Evolutionary conservation across 2,888 invertebrate species (phyloP).

Genomic region (Synergus itoensis): DNA sequence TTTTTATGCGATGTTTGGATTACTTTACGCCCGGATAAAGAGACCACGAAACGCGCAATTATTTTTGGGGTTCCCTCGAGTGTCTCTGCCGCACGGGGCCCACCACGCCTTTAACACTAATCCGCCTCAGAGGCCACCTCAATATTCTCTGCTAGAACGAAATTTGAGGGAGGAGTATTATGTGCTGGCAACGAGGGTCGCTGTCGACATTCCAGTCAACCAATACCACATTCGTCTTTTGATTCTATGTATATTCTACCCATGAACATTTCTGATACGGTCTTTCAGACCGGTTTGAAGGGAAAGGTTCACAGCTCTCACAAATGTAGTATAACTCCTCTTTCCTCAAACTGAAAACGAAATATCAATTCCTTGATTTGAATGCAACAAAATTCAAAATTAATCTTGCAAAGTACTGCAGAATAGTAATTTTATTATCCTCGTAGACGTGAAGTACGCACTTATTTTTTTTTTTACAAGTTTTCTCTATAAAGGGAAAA

Average conservation of each 20-base stretch:
- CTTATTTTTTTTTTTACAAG: too few species aligned
- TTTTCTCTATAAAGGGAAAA: too few species aligned
- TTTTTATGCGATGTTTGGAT: conserved; percentile 76
- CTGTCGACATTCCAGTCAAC: conserved; percentile 56
- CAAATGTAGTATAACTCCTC: background rate
- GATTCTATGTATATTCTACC: background rate
- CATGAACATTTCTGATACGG: background rate
- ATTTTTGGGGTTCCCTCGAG: conserved; percentile 62
- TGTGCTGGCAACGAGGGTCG: conserved; percentile 32
- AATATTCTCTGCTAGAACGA: conserved; percentile 2
- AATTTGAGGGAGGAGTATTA: conserved; percentile 28
- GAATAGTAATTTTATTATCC: too few species aligned
- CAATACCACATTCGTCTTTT: background rate
- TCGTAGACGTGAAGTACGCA: too few species aligned
- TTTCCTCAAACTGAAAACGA: background rate
- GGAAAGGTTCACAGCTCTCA: background rate
- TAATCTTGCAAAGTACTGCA: too few species aligned
- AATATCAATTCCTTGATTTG: background rate
- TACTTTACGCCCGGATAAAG: conserved; percentile 73
- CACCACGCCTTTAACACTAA: conserved; percentile 65
- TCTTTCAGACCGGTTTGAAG: background rate
- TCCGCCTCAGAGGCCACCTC: conserved; percentile 15
- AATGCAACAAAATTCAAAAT: too few species aligned
- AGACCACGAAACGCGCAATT: conserved; percentile 76
- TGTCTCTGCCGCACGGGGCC: conserved; percentile 52